These are phyloP conservation scores for Dryococelus australis DNA, from an alignment of 2,888 invertebrate species.

Conservation along the genomic window DNA sequence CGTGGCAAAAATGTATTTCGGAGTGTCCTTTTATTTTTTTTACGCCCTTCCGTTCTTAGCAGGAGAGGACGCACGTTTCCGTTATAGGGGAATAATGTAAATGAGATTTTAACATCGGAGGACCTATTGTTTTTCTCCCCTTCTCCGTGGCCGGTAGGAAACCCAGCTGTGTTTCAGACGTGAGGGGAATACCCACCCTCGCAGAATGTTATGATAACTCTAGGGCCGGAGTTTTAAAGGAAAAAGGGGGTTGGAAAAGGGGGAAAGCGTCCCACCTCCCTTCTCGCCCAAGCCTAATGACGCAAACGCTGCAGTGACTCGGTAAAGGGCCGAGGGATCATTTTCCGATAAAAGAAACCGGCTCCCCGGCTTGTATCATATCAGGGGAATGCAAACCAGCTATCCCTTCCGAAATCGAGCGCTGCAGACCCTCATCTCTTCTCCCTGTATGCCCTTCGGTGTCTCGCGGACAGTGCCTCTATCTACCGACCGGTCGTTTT, in stretches of 20 bases:
- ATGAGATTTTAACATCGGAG: conserved; percentile 27
- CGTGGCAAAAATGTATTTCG: neutral
- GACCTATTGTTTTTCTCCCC: neutral
- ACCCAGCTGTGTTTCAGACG: neutral
- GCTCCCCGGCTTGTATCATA: neutral
- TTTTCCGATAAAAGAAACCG: neutral
- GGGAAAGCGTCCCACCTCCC: neutral
- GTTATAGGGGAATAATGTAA: conserved; percentile 23
- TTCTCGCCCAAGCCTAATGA: neutral
- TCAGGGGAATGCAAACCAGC: neutral
- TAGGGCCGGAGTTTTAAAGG: neutral
- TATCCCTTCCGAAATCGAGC: neutral
- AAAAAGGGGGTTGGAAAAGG: neutral
- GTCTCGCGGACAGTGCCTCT: neutral
- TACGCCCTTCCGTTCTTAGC: neutral
- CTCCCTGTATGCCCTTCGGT: neutral
- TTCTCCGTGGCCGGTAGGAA: neutral
- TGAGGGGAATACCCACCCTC: neutral
- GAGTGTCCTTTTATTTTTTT: neutral
- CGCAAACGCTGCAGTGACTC: neutral
- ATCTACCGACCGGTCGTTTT: neutral
- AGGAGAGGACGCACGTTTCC: conserved; percentile 3
- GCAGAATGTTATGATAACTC: conserved; percentile 1
- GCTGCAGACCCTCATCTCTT: neutral
- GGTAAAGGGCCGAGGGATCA: neutral